These are phyloP conservation scores for Malacosoma neustria DNA, from an alignment of 2,888 invertebrate genomes.

Conservation along the genomic window DNA sequence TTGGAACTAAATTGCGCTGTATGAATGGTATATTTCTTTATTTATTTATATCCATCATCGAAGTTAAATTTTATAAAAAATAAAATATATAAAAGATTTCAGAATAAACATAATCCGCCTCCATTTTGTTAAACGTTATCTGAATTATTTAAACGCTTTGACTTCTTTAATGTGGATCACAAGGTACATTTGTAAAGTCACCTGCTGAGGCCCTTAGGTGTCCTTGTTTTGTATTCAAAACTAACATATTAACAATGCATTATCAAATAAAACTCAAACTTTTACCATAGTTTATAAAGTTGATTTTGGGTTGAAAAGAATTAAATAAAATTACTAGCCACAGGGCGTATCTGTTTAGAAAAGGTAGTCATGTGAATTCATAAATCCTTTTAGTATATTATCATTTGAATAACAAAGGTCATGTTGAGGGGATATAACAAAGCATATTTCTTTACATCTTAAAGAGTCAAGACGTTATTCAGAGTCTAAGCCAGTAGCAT, in stretches of 20 bases:
- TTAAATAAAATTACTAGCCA: slow-evolving; percentile 44
- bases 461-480: slow-evolving; percentile 59
- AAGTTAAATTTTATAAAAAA: no score
- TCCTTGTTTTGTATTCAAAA: slow-evolving; percentile 39
- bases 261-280: slow-evolving; percentile 14
- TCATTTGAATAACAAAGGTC: slow-evolving; percentile 71
- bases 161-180: slow-evolving; percentile 40
- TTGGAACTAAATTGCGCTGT: no score
- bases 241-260: slow-evolving; percentile 8
- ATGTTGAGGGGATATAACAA: slow-evolving; percentile 50
- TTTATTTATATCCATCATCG: no score
- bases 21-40: no score
- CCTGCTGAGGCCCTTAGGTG: slow-evolving; percentile 66
- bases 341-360: slow-evolving; percentile 70
- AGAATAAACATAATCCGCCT: neutral
- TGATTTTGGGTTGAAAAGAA: slow-evolving; percentile 7
- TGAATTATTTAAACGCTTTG: slow-evolving; percentile 21
- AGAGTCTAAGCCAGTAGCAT: slow-evolving; percentile 41
- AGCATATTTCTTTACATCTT: slow-evolving; percentile 25
- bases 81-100: no score
- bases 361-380: slow-evolving; percentile 64
- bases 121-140: neutral
- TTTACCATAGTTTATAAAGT: slow-evolving; percentile 11
- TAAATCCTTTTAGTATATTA: slow-evolving; percentile 67
- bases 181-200: slow-evolving; percentile 44